Evolutionary conservation across 1,140 invertebrate species (phyloP), one percentile per base, ranked within the genome.

Genomic region (Paralvinella palmiformis): DNA sequence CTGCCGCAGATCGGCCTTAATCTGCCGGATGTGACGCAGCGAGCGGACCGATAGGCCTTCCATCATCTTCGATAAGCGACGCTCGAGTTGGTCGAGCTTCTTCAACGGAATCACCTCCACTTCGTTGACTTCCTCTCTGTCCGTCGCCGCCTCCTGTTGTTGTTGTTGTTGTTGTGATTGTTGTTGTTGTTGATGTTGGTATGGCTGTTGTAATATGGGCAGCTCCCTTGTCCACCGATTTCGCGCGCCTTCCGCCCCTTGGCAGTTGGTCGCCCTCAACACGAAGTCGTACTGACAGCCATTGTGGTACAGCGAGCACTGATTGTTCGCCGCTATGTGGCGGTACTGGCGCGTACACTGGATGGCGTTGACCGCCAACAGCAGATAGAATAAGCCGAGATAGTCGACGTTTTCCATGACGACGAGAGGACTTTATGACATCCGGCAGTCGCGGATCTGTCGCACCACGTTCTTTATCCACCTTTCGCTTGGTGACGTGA

Each of bases 21-120:
- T 63, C 64, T 65, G 63, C 27, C 73, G 59, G 33, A 71, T 62
- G 20, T 69, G 66, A 10, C 70, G 52, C 48, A 68, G 52, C 13
- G 71, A 64, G 17, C 68, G 64, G 15, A 53, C 63, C 15, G 67
- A 69, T 31, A 74, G 57, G 2, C 69, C 20, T 2, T 68, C 65
- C 64, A 73, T 69, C 10, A 67, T 67, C 27, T 36, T 29, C 3
- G 33, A 20, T 24, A 65, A 31, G 3, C 31, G 24, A n/a, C 27
- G 17, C 59, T 65, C 59, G 31, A 65, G 32, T 17, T 32, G 35
- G 24, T 53, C 44, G 17, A 65, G 32, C 31, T 62, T 65, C 55
- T 44, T 55, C 22, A 62, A 17, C 45, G 22, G 60, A 22, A 31
- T n/a, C n/a, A n/a, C 27, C 37, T 35, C 33, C 41, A 6, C 37